These are phyloP conservation scores for Protophormia terraenovae DNA, from an alignment of 2,888 invertebrate species.

Conservation along the genomic window DNA sequence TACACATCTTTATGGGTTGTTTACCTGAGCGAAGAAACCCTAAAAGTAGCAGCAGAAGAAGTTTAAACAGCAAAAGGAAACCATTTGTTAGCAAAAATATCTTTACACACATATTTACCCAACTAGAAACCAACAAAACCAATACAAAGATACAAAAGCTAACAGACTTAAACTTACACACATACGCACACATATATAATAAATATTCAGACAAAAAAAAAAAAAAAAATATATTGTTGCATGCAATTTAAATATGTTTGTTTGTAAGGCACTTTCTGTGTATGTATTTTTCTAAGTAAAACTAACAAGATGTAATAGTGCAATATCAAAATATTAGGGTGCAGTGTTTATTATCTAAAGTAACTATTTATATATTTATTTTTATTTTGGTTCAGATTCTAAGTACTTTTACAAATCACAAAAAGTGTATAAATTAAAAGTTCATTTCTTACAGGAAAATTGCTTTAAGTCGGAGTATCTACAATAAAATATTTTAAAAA, in stretches of 20 bases:
- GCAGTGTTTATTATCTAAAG: no score
- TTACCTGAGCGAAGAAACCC: conserved; percentile 45
- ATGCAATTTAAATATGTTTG: conserved; percentile 31
- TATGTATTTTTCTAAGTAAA: background rate
- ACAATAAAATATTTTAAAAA: no score
- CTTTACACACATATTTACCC: conserved; percentile 8
- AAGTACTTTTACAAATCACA: no score
- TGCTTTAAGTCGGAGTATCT: no score
- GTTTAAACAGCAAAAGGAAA: conserved; percentile 37
- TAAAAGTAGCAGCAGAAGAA: conserved; percentile 21
- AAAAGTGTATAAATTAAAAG: no score
- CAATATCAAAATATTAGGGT: background rate
- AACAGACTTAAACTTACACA: background rate
- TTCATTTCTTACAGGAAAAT: no score
- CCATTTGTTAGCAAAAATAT: conserved; percentile 19
- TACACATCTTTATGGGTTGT: background rate
- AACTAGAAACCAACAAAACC: conserved; percentile 36
- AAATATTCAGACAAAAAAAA: conserved; percentile 20
- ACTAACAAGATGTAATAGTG: background rate
- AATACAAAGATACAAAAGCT: conserved; percentile 32
- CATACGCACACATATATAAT: background rate
- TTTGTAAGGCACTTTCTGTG: background rate
- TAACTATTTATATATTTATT: no score
- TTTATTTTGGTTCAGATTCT: no score
- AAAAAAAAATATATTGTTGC: conserved; percentile 38